Conservation (phyloP, 2,888 invertebrate genomes). For the Oscheius sp. region DNA sequence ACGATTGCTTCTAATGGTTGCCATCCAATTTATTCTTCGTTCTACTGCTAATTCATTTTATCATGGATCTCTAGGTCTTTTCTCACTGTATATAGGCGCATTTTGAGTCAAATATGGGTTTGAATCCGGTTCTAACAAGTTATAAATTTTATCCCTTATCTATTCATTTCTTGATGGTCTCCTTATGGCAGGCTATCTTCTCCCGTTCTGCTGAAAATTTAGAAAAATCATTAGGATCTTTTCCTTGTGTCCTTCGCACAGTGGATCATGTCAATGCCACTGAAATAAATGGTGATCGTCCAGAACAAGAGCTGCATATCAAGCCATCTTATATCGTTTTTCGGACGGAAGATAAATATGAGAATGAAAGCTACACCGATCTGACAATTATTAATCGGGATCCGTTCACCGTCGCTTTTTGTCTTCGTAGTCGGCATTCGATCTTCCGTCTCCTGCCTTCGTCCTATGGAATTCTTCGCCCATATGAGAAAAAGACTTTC, state of each 20-base stretch:
- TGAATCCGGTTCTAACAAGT: no score
- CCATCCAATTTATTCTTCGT: background rate
- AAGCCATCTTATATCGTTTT: slow-evolving; percentile 34
- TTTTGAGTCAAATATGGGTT: no score
- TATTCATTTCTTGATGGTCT: background rate
- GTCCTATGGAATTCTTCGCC: slow-evolving; percentile 6
- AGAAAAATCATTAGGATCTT: background rate
- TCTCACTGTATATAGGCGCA: no score
- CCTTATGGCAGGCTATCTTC: background rate
- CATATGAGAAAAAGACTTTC: slow-evolving; percentile 8
- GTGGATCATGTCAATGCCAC: background rate
- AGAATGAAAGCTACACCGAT: slow-evolving; percentile 31
- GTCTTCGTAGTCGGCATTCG: slow-evolving; percentile 31
- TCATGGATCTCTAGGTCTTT: no score
- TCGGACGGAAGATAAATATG: slow-evolving; percentile 33
- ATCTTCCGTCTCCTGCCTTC: background rate
- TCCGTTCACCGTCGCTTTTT: slow-evolving; percentile 33
- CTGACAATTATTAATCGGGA: slow-evolving; percentile 40
- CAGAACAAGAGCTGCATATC: background rate
- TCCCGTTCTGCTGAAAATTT: background rate
- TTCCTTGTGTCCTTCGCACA: background rate
- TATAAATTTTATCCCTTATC: no score
- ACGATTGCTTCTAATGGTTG: slow-evolving; percentile 15
- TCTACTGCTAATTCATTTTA: background rate
- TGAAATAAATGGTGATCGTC: background rate